Base-by-base conservation (phyloP, 2,797 vertebrate species). In the Chromis chromis region DNA sequence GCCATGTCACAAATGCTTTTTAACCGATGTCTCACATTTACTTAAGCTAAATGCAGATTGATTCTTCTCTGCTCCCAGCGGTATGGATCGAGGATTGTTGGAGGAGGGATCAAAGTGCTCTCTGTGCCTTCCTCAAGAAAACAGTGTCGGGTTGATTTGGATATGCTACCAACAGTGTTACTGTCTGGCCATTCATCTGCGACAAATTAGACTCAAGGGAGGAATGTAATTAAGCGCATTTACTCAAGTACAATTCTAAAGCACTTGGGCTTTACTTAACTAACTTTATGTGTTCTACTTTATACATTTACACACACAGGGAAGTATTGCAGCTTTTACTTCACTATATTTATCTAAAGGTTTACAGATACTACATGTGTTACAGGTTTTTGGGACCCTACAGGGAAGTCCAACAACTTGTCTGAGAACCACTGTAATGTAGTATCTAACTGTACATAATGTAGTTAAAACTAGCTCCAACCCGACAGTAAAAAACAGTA, bases 31-130 rank as follows among this genome's bases (percentile, higher is more conserved):
- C 63, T 81, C 52, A 44, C 65, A 54, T 74, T 78, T 59, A 58
- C 65, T 70, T 11, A 39, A 76, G 46, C 70, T 55, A 55, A 76
- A 76, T 52, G 49, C 59, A 78, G 70, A 82, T 33, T 68, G 78
- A 81, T 79, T 83, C 53, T 52, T 74, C 60, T 53, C 27, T 11
- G 6, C 69, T 7, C 27, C 16, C 28, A 6, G 27, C 27, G 6
- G 63, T 55, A 21, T 48, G 40, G 82, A 54, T 65, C 11, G 36
- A 54, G 39, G 48, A 50, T 1, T 19, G 65, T 52, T 42, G 58
- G 48, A 70, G 17, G 57, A 52, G 4, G 12, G 52, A 77, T 87
- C 70, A 71, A 67, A 74, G 44, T 1, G 28, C 54, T 22, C 44
- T 13, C 19, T 44, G 46, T 21, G 57, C 55, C 44, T 42, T 65